These are phyloP conservation scores for Trisateles emortualis DNA, from an alignment of 2,888 invertebrate species.

Conservation along the genomic window DNA sequence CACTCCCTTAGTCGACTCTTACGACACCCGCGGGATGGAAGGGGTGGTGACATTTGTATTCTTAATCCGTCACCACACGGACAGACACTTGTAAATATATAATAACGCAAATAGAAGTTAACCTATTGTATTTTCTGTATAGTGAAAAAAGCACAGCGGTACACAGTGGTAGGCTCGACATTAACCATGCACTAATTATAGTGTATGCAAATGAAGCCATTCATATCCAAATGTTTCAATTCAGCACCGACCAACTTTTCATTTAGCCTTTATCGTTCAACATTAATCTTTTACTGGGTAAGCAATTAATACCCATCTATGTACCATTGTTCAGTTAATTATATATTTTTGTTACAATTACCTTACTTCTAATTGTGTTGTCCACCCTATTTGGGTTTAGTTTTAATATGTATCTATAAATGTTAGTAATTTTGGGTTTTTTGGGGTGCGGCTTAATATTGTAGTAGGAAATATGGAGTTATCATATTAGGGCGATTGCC, in stretches of 20 bases:
- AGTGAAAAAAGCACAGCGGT: constrained; percentile 15
- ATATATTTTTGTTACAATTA: constrained; percentile 20
- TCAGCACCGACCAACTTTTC: constrained; percentile 68
- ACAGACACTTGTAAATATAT: neutral
- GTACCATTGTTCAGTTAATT: constrained; percentile 30
- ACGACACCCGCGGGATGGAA: too few relatives aligned
- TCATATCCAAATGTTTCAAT: constrained; percentile 80
- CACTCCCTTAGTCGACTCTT: too few relatives aligned
- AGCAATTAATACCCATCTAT: constrained; percentile 54
- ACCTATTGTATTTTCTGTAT: constrained; percentile 21
- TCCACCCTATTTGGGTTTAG: constrained; percentile 4
- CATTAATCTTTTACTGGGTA: constrained; percentile 64
- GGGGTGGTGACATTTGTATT: too few relatives aligned
- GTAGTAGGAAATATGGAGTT: constrained; percentile 1
- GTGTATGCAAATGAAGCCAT: constrained; percentile 78
- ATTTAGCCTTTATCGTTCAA: constrained; percentile 69
- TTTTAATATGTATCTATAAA: constrained; percentile 13
- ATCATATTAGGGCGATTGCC: neutral
- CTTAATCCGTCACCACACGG: too few relatives aligned
- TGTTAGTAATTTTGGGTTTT: constrained; percentile 4
- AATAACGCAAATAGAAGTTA: neutral
- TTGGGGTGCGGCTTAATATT: constrained; percentile 4
- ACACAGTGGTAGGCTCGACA: constrained; percentile 37
- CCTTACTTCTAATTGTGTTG: constrained; percentile 12
- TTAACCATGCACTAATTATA: constrained; percentile 76